Base-by-base conservation (phyloP, 2,888 invertebrate genomes). In the Hypercompe scribonia region DNA sequence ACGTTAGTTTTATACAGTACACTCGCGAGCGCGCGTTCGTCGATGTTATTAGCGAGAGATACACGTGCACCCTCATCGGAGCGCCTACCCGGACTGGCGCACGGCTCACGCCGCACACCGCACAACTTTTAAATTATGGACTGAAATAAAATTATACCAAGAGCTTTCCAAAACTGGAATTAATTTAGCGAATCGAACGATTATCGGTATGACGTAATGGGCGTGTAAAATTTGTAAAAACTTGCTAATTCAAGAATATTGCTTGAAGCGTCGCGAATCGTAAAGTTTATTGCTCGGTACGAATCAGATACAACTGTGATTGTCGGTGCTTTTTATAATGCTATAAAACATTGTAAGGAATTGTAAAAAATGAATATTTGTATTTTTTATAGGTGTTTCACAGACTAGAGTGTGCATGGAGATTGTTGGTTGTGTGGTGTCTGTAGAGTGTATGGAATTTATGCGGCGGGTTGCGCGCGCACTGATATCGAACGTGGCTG, bases 21-120 rank as follows among this genome's bases (percentile, higher is more conserved):
- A 93, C 91, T 91, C 94, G 93, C 93, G 93, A 90, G 86, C 91
- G 89, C 93, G 89, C 89, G 86, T 85, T 87, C 90, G 88, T 84
- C 81, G 74, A 82, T 80, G 83, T 82, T 81, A 84, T 84, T 84
- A 83, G 84, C 85, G 88, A 89, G 88, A 88, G 88, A 86, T 87
- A 85, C 89, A 79, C 94, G 94, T 94, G 90, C 93, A 88, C 91
- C 91, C 89, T 83, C 94, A 92, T 92, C 91, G 92, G 91, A 89
- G 93, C 93, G 92, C 92, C 89, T 91, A 90, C 90, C 90, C 92
- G 88, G 88, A 95, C 95, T 95, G 91, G 78, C 87, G 73, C 78
- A 68, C 71, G 42, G 64, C 64, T 67, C 61, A 72, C 81, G 85
- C 84, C 80, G 82, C 77, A 83, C 78, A 79, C 74, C 79, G 78